A percentile compares a stretch with the other conserved stretches of the same genome.
Conservation (phyloP, 2,888 invertebrate species). For the Sericinus montela region DNA sequence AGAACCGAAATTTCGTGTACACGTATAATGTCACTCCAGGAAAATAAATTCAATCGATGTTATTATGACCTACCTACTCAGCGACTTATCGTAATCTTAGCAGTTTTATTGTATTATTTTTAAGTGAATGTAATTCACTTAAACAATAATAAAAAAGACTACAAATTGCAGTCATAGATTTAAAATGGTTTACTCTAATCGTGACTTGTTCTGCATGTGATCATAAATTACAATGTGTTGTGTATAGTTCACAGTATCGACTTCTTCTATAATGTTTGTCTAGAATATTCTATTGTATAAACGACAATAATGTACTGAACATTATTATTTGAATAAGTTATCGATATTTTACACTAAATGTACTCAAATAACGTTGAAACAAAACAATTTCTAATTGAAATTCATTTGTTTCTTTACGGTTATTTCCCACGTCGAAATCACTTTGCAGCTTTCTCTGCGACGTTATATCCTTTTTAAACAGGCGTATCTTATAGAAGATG, state of each 20-base stretch:
- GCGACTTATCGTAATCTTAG: no score
- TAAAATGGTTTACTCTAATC: constrained; percentile 26
- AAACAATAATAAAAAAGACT: constrained; percentile 17
- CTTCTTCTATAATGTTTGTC: constrained; percentile 16
- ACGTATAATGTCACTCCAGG: no score
- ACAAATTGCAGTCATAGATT: constrained; percentile 20
- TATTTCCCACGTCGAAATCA: constrained; percentile 8
- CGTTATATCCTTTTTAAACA: constrained; percentile 15
- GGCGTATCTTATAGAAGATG: background rate
- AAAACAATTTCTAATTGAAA: constrained; percentile 13
- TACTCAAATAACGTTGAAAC: constrained; percentile 1
- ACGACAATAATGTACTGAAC: constrained; percentile 3
- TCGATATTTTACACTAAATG: background rate
- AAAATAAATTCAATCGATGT: no score
- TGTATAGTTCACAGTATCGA: constrained; percentile 14
- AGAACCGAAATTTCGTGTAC: no score
- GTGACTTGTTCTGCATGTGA: constrained; percentile 28
- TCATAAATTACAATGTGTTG: constrained; percentile 24
- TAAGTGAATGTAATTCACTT: constrained; percentile 8
- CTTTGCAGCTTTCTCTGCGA: constrained; percentile 11
- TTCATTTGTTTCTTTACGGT: background rate
- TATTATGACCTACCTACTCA: no score
- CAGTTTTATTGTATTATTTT: no score
- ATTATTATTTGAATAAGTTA: background rate
- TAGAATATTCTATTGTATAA: constrained; percentile 10